Base-by-base conservation (phyloP, 1,140 invertebrate genomes). In the Halictus rubicundus region DNA sequence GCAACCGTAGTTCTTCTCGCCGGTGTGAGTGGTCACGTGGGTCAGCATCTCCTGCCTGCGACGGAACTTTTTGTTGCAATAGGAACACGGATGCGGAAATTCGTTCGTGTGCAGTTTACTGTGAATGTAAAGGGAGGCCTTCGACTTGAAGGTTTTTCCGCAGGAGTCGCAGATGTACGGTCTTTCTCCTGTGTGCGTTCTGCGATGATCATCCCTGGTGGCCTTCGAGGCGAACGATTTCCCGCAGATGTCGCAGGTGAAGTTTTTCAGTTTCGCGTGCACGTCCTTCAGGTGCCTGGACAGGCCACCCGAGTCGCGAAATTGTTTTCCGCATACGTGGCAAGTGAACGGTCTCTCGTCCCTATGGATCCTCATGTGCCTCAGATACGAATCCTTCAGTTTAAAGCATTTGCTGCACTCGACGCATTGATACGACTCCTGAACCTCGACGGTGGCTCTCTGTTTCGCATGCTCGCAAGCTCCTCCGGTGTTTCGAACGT, bases 311-410 rank as follows among this genome's bases (percentile, higher is more conserved):
- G 91, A 91, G 23, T 90, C 89, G 3, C 90, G 88, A 71, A 93
- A 94, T 59, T 88, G 96, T 80, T 96, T 95, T 37, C 95, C 94
- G 88, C 96, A 97, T 73, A 93, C 91, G 57, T 94, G 94, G 88
- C 96, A 96, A 54, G 95, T 94, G 86, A 96, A 96, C 3, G 96
- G 96, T 74, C 95, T 95, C 79, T 96, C 95, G 0, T 96, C 96
- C 14, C 95, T 95, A 87, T 96, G 95, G 9, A 85, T 91, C 57
- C 85, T 87, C 60, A 81, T 82, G 76, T 93, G 92, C 77, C 96
- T 95, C 66, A 94, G 88, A 32, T 94, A 88, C 0, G 90, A 90
- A 52, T 91, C 89, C 19, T 91, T 92, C 21, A 91, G 27, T 69
- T 94, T 92, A 74, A 94, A 95, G 39, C 87, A 87, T 19, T 92